A percentile compares a stretch with the other conserved stretches of the same genome.
phyloP scores from a whole-genome alignment of 1,140 invertebrate species.

The Oreohelix idahoensis region DNA sequence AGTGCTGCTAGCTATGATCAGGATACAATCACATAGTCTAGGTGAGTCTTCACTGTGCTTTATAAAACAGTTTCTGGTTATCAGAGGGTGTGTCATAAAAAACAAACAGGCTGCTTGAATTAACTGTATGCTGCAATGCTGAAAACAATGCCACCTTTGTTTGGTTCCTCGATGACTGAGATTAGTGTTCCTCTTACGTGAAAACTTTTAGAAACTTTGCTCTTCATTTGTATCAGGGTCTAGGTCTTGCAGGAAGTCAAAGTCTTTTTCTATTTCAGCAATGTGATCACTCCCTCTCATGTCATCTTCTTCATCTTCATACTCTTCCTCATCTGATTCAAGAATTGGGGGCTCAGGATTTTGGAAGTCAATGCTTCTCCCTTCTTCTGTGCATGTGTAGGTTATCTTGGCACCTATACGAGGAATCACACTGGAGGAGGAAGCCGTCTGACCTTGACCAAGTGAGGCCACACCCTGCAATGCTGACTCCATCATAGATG shows the following conservation, averaged over 20 bases:
- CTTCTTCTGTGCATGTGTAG: constrained; percentile 48
- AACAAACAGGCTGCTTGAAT: background rate
- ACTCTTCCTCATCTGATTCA: constrained; percentile 48
- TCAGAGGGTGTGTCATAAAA: background rate
- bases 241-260: constrained; percentile 67
- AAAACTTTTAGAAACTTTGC: background rate
- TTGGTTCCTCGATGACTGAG: background rate
- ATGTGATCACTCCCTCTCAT: constrained; percentile 42
- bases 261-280: constrained; percentile 63
- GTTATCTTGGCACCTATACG: constrained; percentile 46
- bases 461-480: constrained; percentile 49
- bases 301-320: constrained; percentile 39
- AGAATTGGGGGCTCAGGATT: constrained; percentile 40
- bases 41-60: no score
- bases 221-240: constrained; percentile 40
- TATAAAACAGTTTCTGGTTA: no score
- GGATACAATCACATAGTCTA: no score
- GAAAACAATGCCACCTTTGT: background rate
- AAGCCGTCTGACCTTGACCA: constrained; percentile 38
- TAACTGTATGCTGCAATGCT: background rate
- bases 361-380: constrained; percentile 46
- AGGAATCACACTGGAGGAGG: constrained; percentile 49
- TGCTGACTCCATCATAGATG: constrained; percentile 59
- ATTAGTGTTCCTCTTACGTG: background rate
- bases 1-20: no score